Evolutionary conservation across 2,888 invertebrate species (phyloP).

Genomic region (Harpagoxenus sublaevis): DNA sequence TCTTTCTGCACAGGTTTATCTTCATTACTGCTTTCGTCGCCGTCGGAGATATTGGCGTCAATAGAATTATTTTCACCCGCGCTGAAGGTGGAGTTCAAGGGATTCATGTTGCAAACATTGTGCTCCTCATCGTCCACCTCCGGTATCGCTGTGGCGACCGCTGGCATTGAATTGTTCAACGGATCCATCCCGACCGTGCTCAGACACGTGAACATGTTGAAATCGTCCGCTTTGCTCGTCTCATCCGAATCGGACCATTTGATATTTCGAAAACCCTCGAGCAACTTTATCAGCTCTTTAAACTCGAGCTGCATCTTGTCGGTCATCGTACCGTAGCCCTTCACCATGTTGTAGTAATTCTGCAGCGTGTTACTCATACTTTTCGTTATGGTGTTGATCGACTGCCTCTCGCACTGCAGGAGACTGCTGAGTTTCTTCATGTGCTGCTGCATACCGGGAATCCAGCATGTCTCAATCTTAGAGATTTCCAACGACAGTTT

Average conservation of each 20-base stretch:
- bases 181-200: constrained; percentile 79
- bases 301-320: constrained; percentile 88
- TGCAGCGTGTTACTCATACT: constrained; percentile 88
- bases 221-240: constrained; percentile 78
- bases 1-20: neutral
- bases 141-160: neutral
- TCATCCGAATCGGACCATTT: constrained; percentile 88
- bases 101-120: constrained; percentile 26
- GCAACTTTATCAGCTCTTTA: constrained; percentile 88
- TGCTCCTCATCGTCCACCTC: constrained; percentile 11
- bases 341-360: constrained; percentile 88
- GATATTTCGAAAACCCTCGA: constrained; percentile 88
- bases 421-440: constrained; percentile 86
- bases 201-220: constrained; percentile 80
- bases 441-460: constrained; percentile 81
- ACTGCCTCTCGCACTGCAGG: constrained; percentile 87
- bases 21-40: neutral
- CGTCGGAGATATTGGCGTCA: neutral
- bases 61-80: neutral
- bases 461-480: constrained; percentile 78
- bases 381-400: constrained; percentile 87
- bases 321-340: constrained; percentile 88
- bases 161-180: constrained; percentile 73
- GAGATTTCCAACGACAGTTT: constrained; percentile 69
- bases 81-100: constrained; percentile 64